A percentile compares a stretch with the other conserved stretches of the same genome.
Evolutionary conservation across 2,888 invertebrate genomes (phyloP).

Genomic region (Chydorus sphaericus): DNA sequence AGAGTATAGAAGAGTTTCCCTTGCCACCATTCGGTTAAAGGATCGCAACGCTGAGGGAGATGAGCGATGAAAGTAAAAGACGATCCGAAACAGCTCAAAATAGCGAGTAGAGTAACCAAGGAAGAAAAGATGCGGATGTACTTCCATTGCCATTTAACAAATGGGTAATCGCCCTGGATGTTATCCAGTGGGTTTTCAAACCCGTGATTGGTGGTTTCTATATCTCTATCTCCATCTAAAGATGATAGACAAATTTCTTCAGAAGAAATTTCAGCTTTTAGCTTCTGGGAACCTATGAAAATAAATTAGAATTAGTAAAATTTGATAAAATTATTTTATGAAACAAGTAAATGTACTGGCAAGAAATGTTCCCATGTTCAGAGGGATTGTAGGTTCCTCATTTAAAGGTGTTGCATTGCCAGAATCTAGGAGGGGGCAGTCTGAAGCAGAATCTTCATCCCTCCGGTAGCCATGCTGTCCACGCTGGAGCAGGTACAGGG

Average conservation of each 20-base stretch:
- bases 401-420: constrained; percentile 1
- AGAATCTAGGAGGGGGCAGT: constrained; percentile 40
- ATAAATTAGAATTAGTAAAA: neutral
- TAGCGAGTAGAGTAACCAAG: constrained; percentile 53
- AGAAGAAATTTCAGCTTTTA: neutral
- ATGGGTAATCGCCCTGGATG: constrained; percentile 32
- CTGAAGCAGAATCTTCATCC: constrained; percentile 45
- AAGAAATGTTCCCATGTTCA: constrained; percentile 1
- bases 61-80: constrained; percentile 56
- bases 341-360: neutral
- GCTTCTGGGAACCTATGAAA: neutral
- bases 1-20: constrained; percentile 71
- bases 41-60: constrained; percentile 43
- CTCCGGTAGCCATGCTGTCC: neutral
- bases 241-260: neutral
- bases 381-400: neutral
- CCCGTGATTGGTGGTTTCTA: neutral
- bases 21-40: constrained; percentile 59
- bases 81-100: constrained; percentile 54
- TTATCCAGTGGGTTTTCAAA: neutral
- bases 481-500: neutral
- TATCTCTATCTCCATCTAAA: neutral
- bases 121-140: constrained; percentile 55
- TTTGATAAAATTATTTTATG: neutral
- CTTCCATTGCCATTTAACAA: constrained; percentile 67